These are phyloP conservation scores for Pteria penguin DNA, from an alignment of 2,888 invertebrate species.

Conservation along the genomic window DNA sequence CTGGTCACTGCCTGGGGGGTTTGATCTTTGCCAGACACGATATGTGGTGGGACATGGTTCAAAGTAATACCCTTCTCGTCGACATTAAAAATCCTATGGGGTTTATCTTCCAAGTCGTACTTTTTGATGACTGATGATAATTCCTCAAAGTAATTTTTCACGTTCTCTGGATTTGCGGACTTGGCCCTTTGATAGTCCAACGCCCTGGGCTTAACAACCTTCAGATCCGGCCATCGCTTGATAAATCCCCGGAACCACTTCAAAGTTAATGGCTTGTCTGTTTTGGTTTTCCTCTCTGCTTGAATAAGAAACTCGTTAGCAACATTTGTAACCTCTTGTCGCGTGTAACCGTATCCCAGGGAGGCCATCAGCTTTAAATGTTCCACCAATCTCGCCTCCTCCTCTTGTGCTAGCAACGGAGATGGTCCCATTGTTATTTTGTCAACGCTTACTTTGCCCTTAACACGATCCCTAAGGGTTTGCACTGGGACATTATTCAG, in stretches of 20 bases:
- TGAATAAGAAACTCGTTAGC: too few relatives aligned
- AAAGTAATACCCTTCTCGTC: slow-evolving; percentile 43
- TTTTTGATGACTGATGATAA: slow-evolving; percentile 28
- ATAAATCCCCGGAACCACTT: slow-evolving; percentile 33
- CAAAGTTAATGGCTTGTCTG: too few relatives aligned
- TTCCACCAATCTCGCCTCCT: slow-evolving; percentile 27
- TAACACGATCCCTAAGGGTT: slow-evolving; percentile 16
- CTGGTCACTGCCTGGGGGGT: slow-evolving; percentile 35
- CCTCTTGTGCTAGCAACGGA: slow-evolving; percentile 7
- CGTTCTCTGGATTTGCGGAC: slow-evolving; percentile 12
- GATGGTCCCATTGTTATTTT: slow-evolving; percentile 2
- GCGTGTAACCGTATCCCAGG: slow-evolving; percentile 34
- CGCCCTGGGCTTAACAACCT: slow-evolving; percentile 26
- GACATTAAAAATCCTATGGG: slow-evolving; percentile 37
- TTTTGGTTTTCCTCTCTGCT: too few relatives aligned
- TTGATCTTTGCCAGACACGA: slow-evolving; percentile 15
- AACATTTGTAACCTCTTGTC: slow-evolving; percentile 15
- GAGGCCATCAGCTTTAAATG: slow-evolving; percentile 30
- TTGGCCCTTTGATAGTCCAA: slow-evolving; percentile 32
- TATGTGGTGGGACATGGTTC: too few relatives aligned
- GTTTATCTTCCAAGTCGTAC: slow-evolving; percentile 38
- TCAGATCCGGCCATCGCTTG: slow-evolving; percentile 33
- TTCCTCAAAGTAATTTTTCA: slow-evolving; percentile 38
- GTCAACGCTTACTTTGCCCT: slow-evolving; percentile 1
- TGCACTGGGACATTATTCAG: slow-evolving; percentile 23